Conservation (phyloP, 2,797 vertebrate genomes). For the Esox lucius region DNA sequence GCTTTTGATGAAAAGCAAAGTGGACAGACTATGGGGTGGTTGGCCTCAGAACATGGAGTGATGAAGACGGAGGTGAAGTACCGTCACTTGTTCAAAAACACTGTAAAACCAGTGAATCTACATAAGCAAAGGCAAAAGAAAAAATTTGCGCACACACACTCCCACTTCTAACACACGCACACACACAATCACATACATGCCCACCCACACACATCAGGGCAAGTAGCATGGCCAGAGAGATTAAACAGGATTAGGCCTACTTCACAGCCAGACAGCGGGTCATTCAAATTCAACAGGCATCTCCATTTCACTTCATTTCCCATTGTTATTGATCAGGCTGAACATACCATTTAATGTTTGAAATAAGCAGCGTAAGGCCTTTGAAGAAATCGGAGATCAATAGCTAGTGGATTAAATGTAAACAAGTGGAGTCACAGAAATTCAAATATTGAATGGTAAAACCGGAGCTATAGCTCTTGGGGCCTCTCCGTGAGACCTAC, state of each 20-base stretch:
- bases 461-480: constrained; percentile 30
- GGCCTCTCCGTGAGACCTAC: constrained; percentile 39
- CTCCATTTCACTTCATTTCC: constrained; percentile 60
- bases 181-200: constrained; percentile 5
- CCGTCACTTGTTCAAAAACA: background rate
- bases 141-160: constrained; percentile 5
- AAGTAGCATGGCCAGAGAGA: constrained; percentile 22
- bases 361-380: constrained; percentile 64
- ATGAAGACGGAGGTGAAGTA: background rate
- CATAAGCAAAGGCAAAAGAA: background rate
- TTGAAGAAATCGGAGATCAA: constrained; percentile 78
- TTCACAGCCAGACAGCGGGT: constrained; percentile 25
- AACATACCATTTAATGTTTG: constrained; percentile 75
- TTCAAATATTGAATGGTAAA: constrained; percentile 63
- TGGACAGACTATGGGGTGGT: background rate
- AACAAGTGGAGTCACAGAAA: constrained; percentile 76
- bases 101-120: background rate
- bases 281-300: constrained; percentile 62
- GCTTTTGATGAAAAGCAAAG: background rate
- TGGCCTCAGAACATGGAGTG: background rate
- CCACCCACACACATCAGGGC: constrained; percentile 17
- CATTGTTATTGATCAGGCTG: constrained; percentile 66
- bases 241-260: constrained; percentile 36
- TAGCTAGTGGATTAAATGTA: constrained; percentile 79
- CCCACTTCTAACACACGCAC: background rate